These are phyloP conservation scores for Pollimyrus isidori DNA, from an alignment of 2,113 vertebrate species.

Conservation along the genomic window DNA sequence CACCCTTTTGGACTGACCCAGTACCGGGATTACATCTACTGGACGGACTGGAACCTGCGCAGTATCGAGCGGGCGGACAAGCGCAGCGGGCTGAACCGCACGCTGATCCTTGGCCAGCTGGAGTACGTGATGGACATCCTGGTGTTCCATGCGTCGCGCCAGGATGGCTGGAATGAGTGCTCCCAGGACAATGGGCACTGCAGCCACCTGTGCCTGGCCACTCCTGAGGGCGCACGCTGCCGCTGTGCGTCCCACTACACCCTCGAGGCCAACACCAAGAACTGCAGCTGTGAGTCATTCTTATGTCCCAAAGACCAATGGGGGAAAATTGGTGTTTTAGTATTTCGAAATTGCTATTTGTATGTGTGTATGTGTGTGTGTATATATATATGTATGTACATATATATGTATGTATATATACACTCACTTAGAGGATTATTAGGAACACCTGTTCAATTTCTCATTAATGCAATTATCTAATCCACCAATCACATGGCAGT, in stretches of 20 bases:
- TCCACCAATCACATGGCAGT: no score
- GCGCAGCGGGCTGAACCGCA: slow-evolving; percentile 83
- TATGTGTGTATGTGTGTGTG: not conserved
- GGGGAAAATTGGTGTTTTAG: not conserved
- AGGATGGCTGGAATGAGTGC: slow-evolving; percentile 86
- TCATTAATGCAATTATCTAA: no score
- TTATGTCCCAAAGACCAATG: not conserved
- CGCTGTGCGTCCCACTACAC: slow-evolving; percentile 89
- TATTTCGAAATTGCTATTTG: not conserved
- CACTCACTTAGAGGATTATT: no score
- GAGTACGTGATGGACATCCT: slow-evolving; percentile 94
- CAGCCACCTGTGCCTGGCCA: slow-evolving; percentile 84
- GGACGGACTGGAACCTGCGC: slow-evolving; percentile 93
- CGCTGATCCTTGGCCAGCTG: slow-evolving; percentile 84
- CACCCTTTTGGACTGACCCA: slow-evolving; percentile 93
- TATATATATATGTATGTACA: no score
- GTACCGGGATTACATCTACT: slow-evolving; percentile 93
- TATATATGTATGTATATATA: no score
- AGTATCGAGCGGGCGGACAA: slow-evolving; percentile 94
- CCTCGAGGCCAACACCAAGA: slow-evolving; percentile 73
- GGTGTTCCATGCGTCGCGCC: slow-evolving; percentile 93
- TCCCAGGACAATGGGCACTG: slow-evolving; percentile 80
- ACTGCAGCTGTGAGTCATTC: slow-evolving; percentile 85
- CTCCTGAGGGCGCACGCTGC: slow-evolving; percentile 81
- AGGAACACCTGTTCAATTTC: no score